A percentile compares a stretch with the other conserved stretches of the same genome.
These are phyloP conservation scores for Callospermophilus lateralis DNA, from an alignment of 2,113 vertebrate genomes.

Conservation along the genomic window DNA sequence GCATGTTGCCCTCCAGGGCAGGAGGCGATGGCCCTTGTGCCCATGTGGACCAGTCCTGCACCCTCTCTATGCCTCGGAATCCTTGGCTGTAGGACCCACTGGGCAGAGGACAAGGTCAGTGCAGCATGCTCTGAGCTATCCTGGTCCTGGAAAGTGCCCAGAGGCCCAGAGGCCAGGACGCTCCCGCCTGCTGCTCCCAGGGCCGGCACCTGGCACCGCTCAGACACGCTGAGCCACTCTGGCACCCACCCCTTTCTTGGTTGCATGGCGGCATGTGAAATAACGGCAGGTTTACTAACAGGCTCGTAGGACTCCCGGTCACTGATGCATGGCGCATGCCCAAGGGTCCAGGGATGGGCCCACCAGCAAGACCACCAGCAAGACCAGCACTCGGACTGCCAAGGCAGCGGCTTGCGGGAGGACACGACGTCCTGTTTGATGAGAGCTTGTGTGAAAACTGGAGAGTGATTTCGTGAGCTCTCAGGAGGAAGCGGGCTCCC, in stretches of 20 bases:
- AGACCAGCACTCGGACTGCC: no score
- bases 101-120: no score
- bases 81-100: neutral
- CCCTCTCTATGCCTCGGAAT: neutral
- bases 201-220: no score
- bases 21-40: accelerated
- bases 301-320: no score
- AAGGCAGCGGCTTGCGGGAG: neutral
- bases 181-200: no score
- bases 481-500: neutral
- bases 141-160: neutral
- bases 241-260: neutral
- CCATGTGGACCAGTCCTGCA: accelerated
- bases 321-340: no score
- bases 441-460: neutral
- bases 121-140: accelerated
- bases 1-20: no score
- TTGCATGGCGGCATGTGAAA: neutral
- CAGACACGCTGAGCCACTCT: no score
- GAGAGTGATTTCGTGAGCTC: neutral
- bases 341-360: neutral
- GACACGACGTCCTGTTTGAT: neutral
- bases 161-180: no score
- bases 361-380: neutral
- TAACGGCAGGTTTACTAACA: neutral